Conservation (phyloP, 2,113 vertebrate genomes). For the Oriolus oriolus region DNA sequence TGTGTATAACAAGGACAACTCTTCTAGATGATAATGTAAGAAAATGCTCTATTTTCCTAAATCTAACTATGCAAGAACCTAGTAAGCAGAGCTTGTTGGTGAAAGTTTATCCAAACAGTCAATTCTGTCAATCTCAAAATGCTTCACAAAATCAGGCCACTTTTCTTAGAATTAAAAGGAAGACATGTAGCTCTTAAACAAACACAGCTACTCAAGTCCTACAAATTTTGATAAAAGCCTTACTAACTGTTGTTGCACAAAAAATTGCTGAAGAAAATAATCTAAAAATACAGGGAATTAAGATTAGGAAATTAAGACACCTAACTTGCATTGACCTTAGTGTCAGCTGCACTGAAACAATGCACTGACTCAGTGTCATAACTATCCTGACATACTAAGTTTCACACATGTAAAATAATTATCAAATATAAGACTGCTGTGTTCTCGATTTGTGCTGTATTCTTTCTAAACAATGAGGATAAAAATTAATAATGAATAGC, state of each 20-base stretch:
- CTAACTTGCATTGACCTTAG: neutral
- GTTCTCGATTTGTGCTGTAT: neutral
- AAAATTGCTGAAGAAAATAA: neutral
- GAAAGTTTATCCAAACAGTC: neutral
- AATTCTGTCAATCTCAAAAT: neutral
- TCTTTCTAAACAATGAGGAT: neutral
- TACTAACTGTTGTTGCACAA: neutral
- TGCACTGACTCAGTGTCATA: neutral
- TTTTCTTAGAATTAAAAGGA: neutral
- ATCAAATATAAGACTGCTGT: neutral
- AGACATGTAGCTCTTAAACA: neutral
- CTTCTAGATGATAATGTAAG: neutral
- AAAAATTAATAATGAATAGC: neutral
- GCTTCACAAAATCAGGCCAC: neutral
- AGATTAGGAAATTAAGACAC: neutral
- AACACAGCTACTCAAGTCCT: neutral
- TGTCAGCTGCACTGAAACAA: neutral
- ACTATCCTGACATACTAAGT: neutral
- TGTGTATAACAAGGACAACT: neutral
- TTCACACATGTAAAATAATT: neutral
- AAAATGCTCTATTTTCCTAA: neutral
- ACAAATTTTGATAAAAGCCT: neutral
- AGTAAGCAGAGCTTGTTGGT: neutral
- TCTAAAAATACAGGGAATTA: neutral
- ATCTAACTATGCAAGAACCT: neutral